Percentiles rank a stretch among this genome's conserved stretches.
phyloP scores from a whole-genome alignment of 2,797 vertebrate genomes.

The Clarias fuscus region DNA sequence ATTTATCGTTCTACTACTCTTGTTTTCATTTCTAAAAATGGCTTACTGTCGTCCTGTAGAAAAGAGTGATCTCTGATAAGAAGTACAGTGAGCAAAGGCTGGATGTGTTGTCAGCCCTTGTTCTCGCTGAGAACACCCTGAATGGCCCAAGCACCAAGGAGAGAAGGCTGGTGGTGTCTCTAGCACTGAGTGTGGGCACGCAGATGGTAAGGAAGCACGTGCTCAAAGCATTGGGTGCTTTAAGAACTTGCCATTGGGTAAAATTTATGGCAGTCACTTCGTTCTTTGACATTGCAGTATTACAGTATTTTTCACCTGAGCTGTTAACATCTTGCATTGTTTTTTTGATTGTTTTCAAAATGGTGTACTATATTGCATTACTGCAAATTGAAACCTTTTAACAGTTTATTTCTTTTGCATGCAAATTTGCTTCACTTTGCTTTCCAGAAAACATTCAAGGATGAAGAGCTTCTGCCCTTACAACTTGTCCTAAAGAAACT shows the following conservation, averaged over 20 bases:
- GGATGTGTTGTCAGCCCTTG: conserved; percentile 94
- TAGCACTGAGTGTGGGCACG: conserved; percentile 94
- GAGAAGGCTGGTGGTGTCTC: conserved; percentile 86
- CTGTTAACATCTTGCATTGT: not conserved
- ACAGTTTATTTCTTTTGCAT: not conserved
- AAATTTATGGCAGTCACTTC: not conserved
- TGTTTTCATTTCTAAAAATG: not conserved
- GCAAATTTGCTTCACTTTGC: not conserved
- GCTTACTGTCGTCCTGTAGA: conserved; percentile 73
- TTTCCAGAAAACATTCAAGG: conserved; percentile 93
- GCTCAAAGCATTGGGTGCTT: not conserved
- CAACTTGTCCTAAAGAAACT: conserved; percentile 95
- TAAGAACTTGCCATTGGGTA: not conserved
- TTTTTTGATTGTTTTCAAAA: not conserved
- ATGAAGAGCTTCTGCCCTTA: conserved; percentile 91
- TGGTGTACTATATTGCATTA: not conserved
- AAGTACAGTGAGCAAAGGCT: conserved; percentile 98
- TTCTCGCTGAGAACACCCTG: conserved; percentile 92
- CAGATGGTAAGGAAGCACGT: conserved; percentile 82
- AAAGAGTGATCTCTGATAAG: conserved; percentile 97
- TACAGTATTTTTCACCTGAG: not conserved
- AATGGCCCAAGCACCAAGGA: conserved; percentile 94
- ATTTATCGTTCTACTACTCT: not conserved
- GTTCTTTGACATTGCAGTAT: not conserved
- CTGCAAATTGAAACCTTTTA: not conserved